Evolutionary conservation across 2,888 invertebrate genomes (phyloP).

Genomic region (Archips crataeganus): DNA sequence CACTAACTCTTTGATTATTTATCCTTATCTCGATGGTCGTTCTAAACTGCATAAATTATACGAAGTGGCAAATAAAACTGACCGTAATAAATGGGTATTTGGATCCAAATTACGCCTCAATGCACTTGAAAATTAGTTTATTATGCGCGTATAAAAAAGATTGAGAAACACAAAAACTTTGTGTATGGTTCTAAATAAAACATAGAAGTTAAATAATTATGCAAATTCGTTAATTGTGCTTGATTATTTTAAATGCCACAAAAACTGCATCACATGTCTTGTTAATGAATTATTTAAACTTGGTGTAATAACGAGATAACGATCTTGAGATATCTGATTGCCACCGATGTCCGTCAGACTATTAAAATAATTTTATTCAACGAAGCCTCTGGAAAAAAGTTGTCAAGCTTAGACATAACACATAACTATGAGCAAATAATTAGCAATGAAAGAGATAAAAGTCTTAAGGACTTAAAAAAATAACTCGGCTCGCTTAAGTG

Average conservation of each 20-base stretch:
- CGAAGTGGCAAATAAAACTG: constrained; percentile 35
- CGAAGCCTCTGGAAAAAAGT: constrained; percentile 8
- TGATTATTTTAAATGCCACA: constrained; percentile 34
- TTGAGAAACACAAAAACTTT: not conserved
- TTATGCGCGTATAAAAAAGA: constrained; percentile 19
- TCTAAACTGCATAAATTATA: constrained; percentile 36
- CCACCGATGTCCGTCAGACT: constrained; percentile 38
- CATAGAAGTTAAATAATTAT: constrained; percentile 10
- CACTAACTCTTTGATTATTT: constrained; percentile 35
- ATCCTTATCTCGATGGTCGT: constrained; percentile 30
- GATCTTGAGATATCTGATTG: constrained; percentile 40
- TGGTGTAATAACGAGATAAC: constrained; percentile 34
- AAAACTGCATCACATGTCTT: constrained; percentile 28
- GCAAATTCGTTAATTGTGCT: constrained; percentile 33
- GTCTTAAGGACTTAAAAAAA: constrained; percentile 37
- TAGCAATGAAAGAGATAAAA: constrained; percentile 32
- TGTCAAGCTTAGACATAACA: not conserved
- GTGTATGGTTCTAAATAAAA: not conserved
- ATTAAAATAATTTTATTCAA: constrained; percentile 38
- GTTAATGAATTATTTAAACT: constrained; percentile 36
- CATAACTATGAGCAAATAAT: constrained; percentile 33
- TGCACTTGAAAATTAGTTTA: constrained; percentile 34
- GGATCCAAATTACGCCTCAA: constrained; percentile 28
- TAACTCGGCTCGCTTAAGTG: constrained; percentile 28
- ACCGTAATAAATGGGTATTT: constrained; percentile 28